Evolutionary conservation across 2,113 vertebrate genomes (phyloP).

Genomic region (Scomber scombrus): DNA sequence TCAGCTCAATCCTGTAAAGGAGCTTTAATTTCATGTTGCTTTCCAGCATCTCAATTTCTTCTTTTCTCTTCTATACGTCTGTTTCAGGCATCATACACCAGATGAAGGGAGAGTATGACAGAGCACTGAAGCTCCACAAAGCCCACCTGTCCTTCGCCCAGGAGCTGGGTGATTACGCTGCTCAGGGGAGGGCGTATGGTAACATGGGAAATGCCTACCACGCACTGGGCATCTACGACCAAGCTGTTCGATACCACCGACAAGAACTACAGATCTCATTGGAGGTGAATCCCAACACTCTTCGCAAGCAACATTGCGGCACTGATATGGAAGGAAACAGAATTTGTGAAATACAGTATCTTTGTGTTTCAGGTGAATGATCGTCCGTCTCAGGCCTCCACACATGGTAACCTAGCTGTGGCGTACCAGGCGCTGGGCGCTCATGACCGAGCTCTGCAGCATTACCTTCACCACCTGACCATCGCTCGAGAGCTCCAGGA

Average conservation of each 20-base stretch:
- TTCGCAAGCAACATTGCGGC: not conserved
- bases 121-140: conserved; percentile 93
- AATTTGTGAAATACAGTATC: not conserved
- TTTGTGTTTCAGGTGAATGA: conserved; percentile 86
- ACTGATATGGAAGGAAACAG: not conserved
- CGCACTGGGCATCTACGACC: conserved; percentile 90
- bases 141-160: conserved; percentile 92
- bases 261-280: conserved; percentile 97
- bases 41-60: not conserved
- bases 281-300: conserved; percentile 80
- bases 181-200: conserved; percentile 93
- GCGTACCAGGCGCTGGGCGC: conserved; percentile 95
- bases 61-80: not conserved
- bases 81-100: conserved; percentile 95
- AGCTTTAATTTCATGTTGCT: not conserved
- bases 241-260: conserved; percentile 94
- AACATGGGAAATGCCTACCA: conserved; percentile 98
- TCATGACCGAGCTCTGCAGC: conserved; percentile 94
- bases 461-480: conserved; percentile 95
- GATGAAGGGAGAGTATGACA: conserved; percentile 95
- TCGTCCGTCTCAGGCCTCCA: conserved; percentile 94
- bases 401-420: conserved; percentile 94
- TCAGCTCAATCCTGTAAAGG: too few species aligned
- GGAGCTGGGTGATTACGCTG: conserved; percentile 93
- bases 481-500: conserved; percentile 93